Base-by-base conservation (phyloP, 2,113 vertebrate species). In the Ammodytes marinus region DNA sequence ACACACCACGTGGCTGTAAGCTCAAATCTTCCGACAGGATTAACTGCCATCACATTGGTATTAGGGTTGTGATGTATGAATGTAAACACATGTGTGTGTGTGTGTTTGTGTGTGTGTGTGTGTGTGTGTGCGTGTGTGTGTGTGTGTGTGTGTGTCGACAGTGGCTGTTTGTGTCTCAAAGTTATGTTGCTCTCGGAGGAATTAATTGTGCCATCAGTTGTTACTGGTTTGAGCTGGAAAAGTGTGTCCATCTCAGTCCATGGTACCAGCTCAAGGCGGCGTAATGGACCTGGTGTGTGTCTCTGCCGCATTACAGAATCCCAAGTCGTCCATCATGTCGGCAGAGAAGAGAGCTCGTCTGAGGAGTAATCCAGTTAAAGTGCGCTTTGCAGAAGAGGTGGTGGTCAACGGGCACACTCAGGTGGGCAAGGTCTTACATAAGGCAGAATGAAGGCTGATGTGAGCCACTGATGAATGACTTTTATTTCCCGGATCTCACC, bases 321-420 rank as follows among this genome's bases (percentile, higher is more conserved):
- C 97, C 37, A 99, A 99, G 80, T 99, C 98, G 0, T 99, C 97
- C 0, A 99, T 99, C 89, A 96, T 99, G 87, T 98, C 97, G 0
- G 97, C 96, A 0, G 98, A 99, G 94, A 99, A 99, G 95, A 96
- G 97, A 91, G 98, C 98, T 65, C 96, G 96, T 74, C 94, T 99
- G 86, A 98, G 97, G 87, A 98, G 92, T 78, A 99, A 99, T 90
- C 98, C 98, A 0, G 96, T 99, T 85, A 99, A 99, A 94, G 98
- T 99, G 78, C 97, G 96, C 78, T 99, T 99, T 45, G 97, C 98
- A 12, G 97, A 99, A 88, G 98, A 99, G 88, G 97, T 99, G 80
- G 95, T 98, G 45, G 96, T 99, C 93, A 99, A 99, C 6, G 97
- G 96, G 63, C 97, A 97, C 80, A 95, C 95, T 82, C 98, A 99